A percentile compares a stretch with the other conserved stretches of the same genome.
Conservation (phyloP, 2,113 vertebrate species). For the Manacus vitellinus region DNA sequence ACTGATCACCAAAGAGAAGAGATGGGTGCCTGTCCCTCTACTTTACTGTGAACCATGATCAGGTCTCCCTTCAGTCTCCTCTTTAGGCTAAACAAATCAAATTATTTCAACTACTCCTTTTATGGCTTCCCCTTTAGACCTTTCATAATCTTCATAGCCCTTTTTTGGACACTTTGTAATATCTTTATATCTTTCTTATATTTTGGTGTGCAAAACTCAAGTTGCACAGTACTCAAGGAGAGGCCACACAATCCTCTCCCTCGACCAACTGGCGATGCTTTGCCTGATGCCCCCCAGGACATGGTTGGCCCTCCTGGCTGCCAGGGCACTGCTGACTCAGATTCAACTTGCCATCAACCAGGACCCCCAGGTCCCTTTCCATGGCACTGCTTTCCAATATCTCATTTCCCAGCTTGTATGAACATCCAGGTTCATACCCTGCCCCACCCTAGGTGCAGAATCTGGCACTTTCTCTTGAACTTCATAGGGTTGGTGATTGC, state of each 20-base stretch:
- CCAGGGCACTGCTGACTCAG: background rate
- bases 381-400: rapidly evolving
- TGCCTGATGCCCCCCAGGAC: background rate
- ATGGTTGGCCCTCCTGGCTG: background rate
- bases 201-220: rapidly evolving
- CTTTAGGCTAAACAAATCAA: background rate
- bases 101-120: background rate
- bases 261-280: rapidly evolving
- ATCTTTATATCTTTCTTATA: background rate
- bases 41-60: too few species aligned
- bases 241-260: background rate
- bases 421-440: background rate
- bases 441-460: background rate
- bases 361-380: rapidly evolving
- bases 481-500: background rate
- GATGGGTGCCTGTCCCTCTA: too few species aligned
- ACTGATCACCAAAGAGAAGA: background rate
- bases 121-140: background rate
- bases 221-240: rapidly evolving
- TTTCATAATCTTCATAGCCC: background rate
- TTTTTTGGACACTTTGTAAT: background rate
- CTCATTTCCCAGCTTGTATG: background rate
- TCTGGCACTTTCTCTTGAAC: too few species aligned
- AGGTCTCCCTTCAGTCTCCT: background rate
- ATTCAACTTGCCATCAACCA: rapidly evolving